Percentiles rank a stretch among this genome's conserved stretches.
phyloP scores from a whole-genome alignment of 2,888 invertebrate genomes.

The Prenolepis imparis region DNA sequence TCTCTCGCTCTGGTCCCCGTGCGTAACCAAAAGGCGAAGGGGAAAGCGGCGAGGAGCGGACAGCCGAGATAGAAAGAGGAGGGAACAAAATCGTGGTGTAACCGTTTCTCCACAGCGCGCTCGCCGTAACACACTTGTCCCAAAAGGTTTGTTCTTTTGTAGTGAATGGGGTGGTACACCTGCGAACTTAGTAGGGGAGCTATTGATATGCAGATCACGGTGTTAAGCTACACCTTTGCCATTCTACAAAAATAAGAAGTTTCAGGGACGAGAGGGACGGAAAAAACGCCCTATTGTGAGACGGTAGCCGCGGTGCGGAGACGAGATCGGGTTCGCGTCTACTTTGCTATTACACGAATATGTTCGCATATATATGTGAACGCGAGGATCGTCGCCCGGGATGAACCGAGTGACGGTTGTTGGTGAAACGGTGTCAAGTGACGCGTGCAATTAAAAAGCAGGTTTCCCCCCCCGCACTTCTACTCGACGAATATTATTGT shows the following conservation, averaged over 20 bases:
- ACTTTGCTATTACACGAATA: slow-evolving; percentile 56
- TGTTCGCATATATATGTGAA: neutral
- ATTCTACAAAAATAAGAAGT: slow-evolving; percentile 79
- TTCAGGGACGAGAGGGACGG: slow-evolving; percentile 43
- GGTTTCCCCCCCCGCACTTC: neutral
- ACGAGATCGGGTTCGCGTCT: slow-evolving; percentile 43
- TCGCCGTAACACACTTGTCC: slow-evolving; percentile 83
- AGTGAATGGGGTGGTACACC: slow-evolving; percentile 84
- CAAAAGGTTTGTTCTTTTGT: slow-evolving; percentile 79
- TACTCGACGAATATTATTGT: neutral
- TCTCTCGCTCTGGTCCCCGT: slow-evolving; percentile 58
- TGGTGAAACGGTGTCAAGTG: slow-evolving; percentile 49
- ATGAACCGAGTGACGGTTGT: slow-evolving; percentile 44
- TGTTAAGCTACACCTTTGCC: slow-evolving; percentile 83
- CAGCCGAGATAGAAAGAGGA: slow-evolving; percentile 58
- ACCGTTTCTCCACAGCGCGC: slow-evolving; percentile 82
- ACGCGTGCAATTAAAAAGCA: slow-evolving; percentile 42
- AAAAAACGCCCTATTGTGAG: slow-evolving; percentile 67
- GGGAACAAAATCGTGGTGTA: slow-evolving; percentile 82
- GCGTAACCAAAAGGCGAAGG: slow-evolving; percentile 61
- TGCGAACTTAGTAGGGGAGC: slow-evolving; percentile 83
- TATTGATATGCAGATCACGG: slow-evolving; percentile 84
- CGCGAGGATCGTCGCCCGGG: slow-evolving; percentile 46
- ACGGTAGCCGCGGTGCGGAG: slow-evolving; percentile 55
- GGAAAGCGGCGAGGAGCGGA: slow-evolving; percentile 42